Percentiles rank a stretch among this genome's conserved stretches.
Evolutionary conservation across 1,140 invertebrate genomes (phyloP).

Genomic region (Caerostris extrusa): DNA sequence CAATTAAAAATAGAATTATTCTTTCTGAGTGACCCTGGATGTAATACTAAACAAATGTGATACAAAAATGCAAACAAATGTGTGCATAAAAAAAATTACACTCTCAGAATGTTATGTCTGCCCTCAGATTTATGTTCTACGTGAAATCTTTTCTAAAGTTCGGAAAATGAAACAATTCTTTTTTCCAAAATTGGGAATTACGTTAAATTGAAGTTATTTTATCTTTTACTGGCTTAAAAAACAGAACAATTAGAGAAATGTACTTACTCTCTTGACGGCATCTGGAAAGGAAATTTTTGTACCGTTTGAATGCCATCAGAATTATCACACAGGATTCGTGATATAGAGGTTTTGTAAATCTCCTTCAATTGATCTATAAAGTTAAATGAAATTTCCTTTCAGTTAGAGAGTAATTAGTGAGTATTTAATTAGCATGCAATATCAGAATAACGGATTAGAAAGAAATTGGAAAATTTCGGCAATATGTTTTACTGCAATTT

Average conservation of each 20-base stretch:
- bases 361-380: slow-evolving; percentile 58
- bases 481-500: too few relatives aligned
- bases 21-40: too few relatives aligned
- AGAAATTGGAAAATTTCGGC: too few relatives aligned
- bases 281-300: not conserved
- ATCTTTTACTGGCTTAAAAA: not conserved
- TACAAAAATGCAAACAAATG: too few relatives aligned
- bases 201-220: not conserved
- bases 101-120: too few relatives aligned
- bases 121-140: too few relatives aligned
- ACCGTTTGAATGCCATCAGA: slow-evolving; percentile 9
- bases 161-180: too few relatives aligned
- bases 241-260: not conserved
- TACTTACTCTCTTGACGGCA: slow-evolving; percentile 27
- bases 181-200: not conserved
- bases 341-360: slow-evolving; percentile 20
- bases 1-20: too few relatives aligned
- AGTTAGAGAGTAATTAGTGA: not conserved
- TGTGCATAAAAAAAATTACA: too few relatives aligned
- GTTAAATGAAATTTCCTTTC: not conserved
- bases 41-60: too few relatives aligned
- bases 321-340: slow-evolving; percentile 61
- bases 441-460: too few relatives aligned
- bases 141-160: too few relatives aligned
- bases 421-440: not conserved